Evolutionary conservation across 2,797 vertebrate genomes (phyloP).

Genomic region (Pantherophis alleghaniensis): DNA sequence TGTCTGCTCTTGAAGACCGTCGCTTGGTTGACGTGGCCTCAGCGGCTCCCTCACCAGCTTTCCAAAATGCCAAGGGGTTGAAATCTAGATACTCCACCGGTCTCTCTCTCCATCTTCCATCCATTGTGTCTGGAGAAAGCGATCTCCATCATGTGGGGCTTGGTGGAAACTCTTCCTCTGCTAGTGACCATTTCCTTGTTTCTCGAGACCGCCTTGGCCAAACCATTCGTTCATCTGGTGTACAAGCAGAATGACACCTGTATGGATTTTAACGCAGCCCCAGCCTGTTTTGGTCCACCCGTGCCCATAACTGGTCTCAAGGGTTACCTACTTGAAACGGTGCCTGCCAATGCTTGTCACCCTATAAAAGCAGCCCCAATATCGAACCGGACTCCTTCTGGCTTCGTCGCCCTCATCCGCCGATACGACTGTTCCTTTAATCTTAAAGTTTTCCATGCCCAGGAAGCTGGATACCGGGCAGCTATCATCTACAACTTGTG

Average conservation of each 20-base stretch:
- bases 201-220: background rate
- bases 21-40: background rate
- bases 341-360: conserved; percentile 77
- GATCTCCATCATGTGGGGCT: background rate
- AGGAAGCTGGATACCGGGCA: conserved; percentile 80
- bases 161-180: background rate
- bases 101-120: background rate
- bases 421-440: conserved; percentile 84
- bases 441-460: conserved; percentile 82
- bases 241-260: conserved; percentile 50
- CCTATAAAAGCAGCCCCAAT: conserved; percentile 69
- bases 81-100: background rate
- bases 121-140: background rate
- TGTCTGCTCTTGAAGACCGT: too few species aligned
- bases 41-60: background rate
- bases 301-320: conserved; percentile 74
- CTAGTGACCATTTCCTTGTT: background rate
- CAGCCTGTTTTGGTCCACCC: conserved; percentile 77
- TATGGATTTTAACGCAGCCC: conserved; percentile 77
- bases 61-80: conserved; percentile 11
- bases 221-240: conserved; percentile 41
- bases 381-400: conserved; percentile 68
- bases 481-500: conserved; percentile 82
- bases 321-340: conserved; percentile 77
- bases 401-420: conserved; percentile 78